phyloP scores from a whole-genome alignment of 2,797 vertebrate genomes.

The Eidolon dupreanum region DNA sequence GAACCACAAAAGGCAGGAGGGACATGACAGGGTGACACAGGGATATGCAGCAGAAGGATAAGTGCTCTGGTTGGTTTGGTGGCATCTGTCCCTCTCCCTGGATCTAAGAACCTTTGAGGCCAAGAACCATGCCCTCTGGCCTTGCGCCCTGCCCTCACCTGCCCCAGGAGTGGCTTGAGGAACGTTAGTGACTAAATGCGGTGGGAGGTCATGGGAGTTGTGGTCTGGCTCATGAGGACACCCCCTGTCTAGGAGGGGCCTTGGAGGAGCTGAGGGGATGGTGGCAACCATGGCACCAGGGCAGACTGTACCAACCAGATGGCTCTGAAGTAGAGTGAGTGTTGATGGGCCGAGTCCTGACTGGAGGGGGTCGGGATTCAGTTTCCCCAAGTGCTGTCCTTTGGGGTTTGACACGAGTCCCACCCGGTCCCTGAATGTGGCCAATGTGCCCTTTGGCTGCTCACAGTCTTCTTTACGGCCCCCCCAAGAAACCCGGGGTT shows the following conservation, averaged over 20 bases:
- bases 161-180: not conserved
- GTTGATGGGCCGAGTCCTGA: not conserved
- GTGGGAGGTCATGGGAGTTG: not conserved
- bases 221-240: not conserved
- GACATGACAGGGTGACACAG: too few relatives aligned
- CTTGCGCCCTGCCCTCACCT: too few relatives aligned
- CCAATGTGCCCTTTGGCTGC: not conserved
- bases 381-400: not conserved
- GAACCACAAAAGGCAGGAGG: too few relatives aligned
- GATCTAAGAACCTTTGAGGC: too few relatives aligned
- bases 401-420: not conserved
- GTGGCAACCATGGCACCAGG: fast-evolving
- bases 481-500: not conserved
- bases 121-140: too few relatives aligned
- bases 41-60: too few relatives aligned
- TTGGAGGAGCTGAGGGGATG: not conserved
- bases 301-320: fast-evolving
- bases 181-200: not conserved
- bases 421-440: not conserved
- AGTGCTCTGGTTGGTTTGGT: too few relatives aligned
- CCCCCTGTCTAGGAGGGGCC: not conserved
- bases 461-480: not conserved
- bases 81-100: too few relatives aligned
- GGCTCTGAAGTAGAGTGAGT: not conserved
- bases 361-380: not conserved